Conservation (phyloP, 2,113 vertebrate species). For the Hassar affinis region DNA sequence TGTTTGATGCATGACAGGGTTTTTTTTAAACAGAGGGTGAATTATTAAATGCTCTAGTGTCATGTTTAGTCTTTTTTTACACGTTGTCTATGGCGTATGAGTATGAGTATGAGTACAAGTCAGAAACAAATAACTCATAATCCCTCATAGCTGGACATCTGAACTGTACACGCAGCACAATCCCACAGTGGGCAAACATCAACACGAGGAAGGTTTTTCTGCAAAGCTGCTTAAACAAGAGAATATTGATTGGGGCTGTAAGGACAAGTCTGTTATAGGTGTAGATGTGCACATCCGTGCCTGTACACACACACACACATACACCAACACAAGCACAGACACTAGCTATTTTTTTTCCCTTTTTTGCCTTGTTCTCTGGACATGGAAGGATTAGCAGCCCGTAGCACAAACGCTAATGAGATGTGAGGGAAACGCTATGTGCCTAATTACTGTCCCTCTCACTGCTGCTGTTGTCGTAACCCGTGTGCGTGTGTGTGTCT, state of each 20-base stretch:
- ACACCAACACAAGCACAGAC: background rate
- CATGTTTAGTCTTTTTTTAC: background rate
- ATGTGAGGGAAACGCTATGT: constrained; percentile 42
- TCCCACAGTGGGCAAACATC: background rate
- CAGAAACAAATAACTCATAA: background rate
- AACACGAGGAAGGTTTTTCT: background rate
- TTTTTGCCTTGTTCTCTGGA: constrained; percentile 29
- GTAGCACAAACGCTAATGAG: constrained; percentile 43
- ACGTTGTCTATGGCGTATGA: background rate
- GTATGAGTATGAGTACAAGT: background rate
- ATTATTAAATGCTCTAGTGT: constrained; percentile 9
- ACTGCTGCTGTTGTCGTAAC: constrained; percentile 45
- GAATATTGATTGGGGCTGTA: constrained; percentile 12
- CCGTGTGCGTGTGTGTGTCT: constrained; percentile 23
- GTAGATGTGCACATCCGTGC: background rate
- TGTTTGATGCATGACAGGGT: constrained; percentile 29
- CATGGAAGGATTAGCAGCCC: constrained; percentile 41
- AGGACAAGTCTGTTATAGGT: background rate
- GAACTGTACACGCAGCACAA: background rate
- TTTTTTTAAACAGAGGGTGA: constrained; percentile 19
- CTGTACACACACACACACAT: background rate
- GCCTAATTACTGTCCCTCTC: constrained; percentile 48
- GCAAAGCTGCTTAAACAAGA: constrained; percentile 14
- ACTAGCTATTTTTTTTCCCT: background rate
- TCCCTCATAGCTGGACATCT: background rate